A percentile compares a stretch with the other conserved stretches of the same genome.
These are phyloP conservation scores for Sebastes steindachneri DNA, from an alignment of 2,797 vertebrate genomes.

Conservation along the genomic window DNA sequence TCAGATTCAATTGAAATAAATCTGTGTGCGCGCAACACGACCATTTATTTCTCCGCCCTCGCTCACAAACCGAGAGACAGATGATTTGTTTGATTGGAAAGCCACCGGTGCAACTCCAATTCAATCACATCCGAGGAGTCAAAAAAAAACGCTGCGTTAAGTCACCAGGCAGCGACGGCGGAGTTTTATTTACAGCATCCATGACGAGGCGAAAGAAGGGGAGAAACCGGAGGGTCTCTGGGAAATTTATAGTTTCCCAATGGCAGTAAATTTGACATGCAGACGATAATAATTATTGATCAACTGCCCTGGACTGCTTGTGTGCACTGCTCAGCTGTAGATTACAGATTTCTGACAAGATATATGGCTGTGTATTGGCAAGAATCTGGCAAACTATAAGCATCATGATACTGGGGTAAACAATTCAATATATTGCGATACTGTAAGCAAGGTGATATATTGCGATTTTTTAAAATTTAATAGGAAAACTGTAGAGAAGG, in stretches of 20 bases:
- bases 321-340: background rate
- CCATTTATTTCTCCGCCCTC: conserved; percentile 6
- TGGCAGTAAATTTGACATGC: conserved; percentile 18
- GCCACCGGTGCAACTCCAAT: conserved; percentile 49
- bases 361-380: too few relatives aligned
- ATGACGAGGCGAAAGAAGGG: background rate
- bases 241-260: conserved; percentile 18
- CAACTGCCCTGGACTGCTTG: background rate
- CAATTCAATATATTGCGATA: too few relatives aligned
- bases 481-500: too few relatives aligned
- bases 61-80: conserved; percentile 34
- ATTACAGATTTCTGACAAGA: background rate
- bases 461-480: too few relatives aligned
- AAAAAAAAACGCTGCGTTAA: conserved; percentile 33
- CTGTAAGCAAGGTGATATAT: too few relatives aligned
- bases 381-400: too few relatives aligned
- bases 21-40: conserved; percentile 35
- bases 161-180: conserved; percentile 10
- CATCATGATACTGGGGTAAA: too few relatives aligned
- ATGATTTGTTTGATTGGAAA: conserved; percentile 68
- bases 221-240: background rate
- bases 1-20: conserved; percentile 56
- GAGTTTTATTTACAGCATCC: conserved; percentile 38
- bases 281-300: conserved; percentile 23
- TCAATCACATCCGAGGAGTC: conserved; percentile 53